These are phyloP conservation scores for Temnothorax nylanderi DNA, from an alignment of 1,140 invertebrate species.

Conservation along the genomic window DNA sequence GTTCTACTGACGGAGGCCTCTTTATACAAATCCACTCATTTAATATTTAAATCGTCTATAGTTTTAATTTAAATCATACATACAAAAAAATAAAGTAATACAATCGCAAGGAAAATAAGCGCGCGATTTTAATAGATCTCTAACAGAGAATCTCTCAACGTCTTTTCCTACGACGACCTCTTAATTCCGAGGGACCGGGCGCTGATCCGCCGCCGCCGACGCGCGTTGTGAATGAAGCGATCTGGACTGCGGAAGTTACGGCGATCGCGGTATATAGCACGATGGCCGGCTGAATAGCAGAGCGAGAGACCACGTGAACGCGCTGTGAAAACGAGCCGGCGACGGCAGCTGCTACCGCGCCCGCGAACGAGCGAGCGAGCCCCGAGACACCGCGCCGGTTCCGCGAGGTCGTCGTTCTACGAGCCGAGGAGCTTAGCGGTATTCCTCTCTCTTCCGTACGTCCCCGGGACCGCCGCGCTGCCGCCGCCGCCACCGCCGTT, in stretches of 20 bases:
- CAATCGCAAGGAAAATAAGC: background rate
- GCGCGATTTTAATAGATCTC: background rate
- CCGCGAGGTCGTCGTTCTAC: conserved; percentile 78
- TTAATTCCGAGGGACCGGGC: background rate
- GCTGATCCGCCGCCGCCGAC: background rate
- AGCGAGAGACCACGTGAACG: conserved; percentile 60
- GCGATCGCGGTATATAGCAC: conserved; percentile 62
- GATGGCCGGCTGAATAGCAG: conserved; percentile 56
- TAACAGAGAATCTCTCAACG: background rate
- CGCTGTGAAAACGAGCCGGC: conserved; percentile 67
- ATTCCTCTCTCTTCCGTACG: conserved; percentile 62
- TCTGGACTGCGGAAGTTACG: conserved; percentile 63
- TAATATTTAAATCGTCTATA: background rate
- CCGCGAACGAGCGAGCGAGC: conserved; percentile 60
- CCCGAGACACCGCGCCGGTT: conserved; percentile 38
- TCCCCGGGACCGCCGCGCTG: background rate
- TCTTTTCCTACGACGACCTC: background rate
- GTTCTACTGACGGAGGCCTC: background rate
- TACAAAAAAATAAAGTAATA: background rate
- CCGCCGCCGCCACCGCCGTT: background rate
- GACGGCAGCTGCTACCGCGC: conserved; percentile 63
- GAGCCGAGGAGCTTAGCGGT: conserved; percentile 73
- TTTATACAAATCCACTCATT: background rate
- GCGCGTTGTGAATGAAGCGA: conserved; percentile 13
- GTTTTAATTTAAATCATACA: too few relatives aligned